Base-by-base conservation (phyloP, 1,140 invertebrate species). In the Chlorops oryzae region DNA sequence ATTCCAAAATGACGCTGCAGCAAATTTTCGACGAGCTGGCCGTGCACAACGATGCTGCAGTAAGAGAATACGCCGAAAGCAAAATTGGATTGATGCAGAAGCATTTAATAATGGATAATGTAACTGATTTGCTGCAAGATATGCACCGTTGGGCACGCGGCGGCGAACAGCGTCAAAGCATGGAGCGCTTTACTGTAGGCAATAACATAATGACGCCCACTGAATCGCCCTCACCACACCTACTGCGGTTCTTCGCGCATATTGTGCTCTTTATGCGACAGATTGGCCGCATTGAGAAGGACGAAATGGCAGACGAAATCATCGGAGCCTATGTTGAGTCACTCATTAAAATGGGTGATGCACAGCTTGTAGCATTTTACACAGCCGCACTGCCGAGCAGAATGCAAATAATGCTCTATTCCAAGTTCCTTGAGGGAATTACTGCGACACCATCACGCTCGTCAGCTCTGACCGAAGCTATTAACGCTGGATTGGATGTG, bases 311-410 rank as follows among this genome's bases (percentile, higher is more conserved):
- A 7, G 83, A 88, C 62, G 80, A 81, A 59, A 79, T 94, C 47
- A 65, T 95, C 10, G 79, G 88, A 54, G 78, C 81, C 43, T 84
- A 80, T 72, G 78, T 86, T 9, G 77, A 81, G 52, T 75, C 83
- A 51, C 70, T 94, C 7, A 87, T 89, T 25, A 76, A 84, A 51
- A 77, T 83, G 39, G 77, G 81, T 1, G 84, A 92, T 64, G 81
- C 88, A n/a, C 77, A 82, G 38, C 73, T 92, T 5, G 81, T 96
- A 7, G 88, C 92, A 3, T 87, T 83, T 65, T 96, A 96, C 63
- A 84, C 85, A 0, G 83, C 89, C 3, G 84, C 82, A 39, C 74
- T 96, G 23, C 84, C 86, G 10, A 65, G 73, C 37, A 72, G 80
- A 4, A 74, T 79, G 41, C 92, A 96, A 73, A 78, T 91, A 15